Base-by-base conservation (phyloP, 2,888 invertebrate species). In the Fragum fragum region DNA sequence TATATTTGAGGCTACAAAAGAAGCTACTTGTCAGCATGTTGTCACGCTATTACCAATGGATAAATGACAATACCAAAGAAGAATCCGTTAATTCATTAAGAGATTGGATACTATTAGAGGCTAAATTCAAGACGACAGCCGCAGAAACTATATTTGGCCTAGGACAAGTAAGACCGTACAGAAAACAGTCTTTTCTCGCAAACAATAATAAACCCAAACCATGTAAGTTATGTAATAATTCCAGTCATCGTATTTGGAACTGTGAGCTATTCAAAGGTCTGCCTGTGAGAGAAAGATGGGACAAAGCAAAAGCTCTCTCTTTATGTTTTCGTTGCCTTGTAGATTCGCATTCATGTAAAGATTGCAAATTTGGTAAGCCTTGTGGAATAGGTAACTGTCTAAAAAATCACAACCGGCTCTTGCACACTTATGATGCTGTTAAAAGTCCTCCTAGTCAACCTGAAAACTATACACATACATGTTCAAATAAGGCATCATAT, bases 291-390 rank as follows among this genome's bases (percentile, higher is more conserved):
- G 69, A 73, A 14, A 68, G 73, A 32, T 73, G 77, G 73, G 36
- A 57, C 11, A 70, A 26, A 14, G 73, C 66, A 1, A 66, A 74
- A 42, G 18, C 29, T 21, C 16, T 28, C 0, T 23, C 59, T 21
- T 52, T 81, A 29, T 81, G 76, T 36, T 81, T 66, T 61, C 28
- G 76, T n/a, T 80, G 76, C 57, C 39, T 80, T 6, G 69, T 39
- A 9, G n/a, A 66, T 16, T 21, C 32, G 11, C 76, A 80, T 53
- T 11, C 39, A 1, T 76, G 80, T 26, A 76, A n/a, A n/a, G 14
- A 16, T 14, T 76, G 76, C 47, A 39, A 1, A 28, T 71, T 39
- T 16, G 68, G 53, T 29, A 39, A 75, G 57, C 16, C n/a, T 14
- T 75, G 75, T 57, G 32, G 66, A n/a, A 28, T 70, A 11, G 39